These are phyloP conservation scores for Paratilapia polleni DNA, from an alignment of 2,113 vertebrate species.

Conservation along the genomic window DNA sequence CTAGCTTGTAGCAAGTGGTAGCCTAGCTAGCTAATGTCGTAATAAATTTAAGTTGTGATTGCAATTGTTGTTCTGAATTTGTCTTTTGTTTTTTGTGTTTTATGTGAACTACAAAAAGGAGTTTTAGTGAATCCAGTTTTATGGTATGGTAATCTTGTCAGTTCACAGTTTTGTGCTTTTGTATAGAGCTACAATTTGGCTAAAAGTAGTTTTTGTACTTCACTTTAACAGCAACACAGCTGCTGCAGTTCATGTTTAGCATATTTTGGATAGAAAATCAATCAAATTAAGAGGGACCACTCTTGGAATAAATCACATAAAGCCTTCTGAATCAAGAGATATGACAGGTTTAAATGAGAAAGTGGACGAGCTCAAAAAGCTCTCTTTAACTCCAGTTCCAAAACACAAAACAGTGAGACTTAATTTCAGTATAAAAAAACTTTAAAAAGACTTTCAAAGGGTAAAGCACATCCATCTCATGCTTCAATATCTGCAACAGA, in stretches of 20 bases:
- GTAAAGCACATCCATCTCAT: not conserved
- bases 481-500: not conserved
- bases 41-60: not conserved
- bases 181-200: not conserved
- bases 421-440: not conserved
- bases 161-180: not conserved
- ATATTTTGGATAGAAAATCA: not conserved
- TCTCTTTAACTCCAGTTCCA: not conserved
- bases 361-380: not conserved
- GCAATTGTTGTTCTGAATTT: not conserved
- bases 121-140: not conserved
- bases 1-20: not conserved
- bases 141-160: not conserved
- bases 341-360: not conserved
- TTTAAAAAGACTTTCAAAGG: too few species aligned
- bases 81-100: not conserved
- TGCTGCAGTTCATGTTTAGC: rapidly evolving
- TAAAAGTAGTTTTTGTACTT: not conserved
- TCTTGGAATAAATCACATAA: not conserved
- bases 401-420: not conserved
- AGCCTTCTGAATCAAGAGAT: not conserved
- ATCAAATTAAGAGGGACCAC: not conserved
- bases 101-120: not conserved
- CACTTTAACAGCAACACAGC: too few species aligned
- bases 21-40: not conserved